A percentile compares a stretch with the other conserved stretches of the same genome.
Evolutionary conservation across 2,113 vertebrate species (phyloP).

Genomic region (Lanius ludovicianus): DNA sequence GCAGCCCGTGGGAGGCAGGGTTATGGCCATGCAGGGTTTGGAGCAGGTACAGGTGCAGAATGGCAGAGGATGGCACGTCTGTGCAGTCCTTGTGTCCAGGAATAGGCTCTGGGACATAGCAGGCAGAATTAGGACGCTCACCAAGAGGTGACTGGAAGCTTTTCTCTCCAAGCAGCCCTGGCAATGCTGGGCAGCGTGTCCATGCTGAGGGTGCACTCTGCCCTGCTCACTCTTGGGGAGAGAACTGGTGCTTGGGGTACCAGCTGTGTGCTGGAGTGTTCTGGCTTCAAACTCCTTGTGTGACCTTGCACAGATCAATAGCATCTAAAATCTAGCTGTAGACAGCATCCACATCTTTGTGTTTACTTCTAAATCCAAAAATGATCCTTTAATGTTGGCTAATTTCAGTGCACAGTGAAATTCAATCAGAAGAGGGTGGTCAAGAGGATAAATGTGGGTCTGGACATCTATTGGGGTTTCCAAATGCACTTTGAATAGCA

Average conservation of each 20-base stretch:
- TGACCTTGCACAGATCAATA: conserved; percentile 20
- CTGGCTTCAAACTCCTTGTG: background rate
- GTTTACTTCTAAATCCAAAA: background rate
- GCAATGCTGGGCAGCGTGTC: background rate
- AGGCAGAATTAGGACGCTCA: background rate
- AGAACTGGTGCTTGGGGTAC: background rate
- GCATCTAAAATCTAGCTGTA: background rate
- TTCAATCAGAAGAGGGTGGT: background rate
- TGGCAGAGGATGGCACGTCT: background rate
- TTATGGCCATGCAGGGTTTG: conserved; percentile 22
- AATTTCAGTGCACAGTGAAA: background rate
- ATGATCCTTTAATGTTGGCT: background rate
- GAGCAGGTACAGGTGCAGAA: conserved; percentile 16
- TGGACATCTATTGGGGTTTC: background rate
- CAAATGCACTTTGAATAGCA: background rate
- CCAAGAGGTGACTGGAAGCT: background rate
- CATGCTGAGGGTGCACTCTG: background rate
- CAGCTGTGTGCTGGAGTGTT: background rate
- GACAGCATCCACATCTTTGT: background rate
- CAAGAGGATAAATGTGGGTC: background rate
- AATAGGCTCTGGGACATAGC: background rate
- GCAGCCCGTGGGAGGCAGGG: conserved; percentile 26
- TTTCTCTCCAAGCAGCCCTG: background rate
- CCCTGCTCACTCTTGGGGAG: background rate
- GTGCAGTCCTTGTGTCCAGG: background rate